These are phyloP conservation scores for Dasyurus viverrinus DNA, from an alignment of 2,113 vertebrate genomes.

Conservation along the genomic window DNA sequence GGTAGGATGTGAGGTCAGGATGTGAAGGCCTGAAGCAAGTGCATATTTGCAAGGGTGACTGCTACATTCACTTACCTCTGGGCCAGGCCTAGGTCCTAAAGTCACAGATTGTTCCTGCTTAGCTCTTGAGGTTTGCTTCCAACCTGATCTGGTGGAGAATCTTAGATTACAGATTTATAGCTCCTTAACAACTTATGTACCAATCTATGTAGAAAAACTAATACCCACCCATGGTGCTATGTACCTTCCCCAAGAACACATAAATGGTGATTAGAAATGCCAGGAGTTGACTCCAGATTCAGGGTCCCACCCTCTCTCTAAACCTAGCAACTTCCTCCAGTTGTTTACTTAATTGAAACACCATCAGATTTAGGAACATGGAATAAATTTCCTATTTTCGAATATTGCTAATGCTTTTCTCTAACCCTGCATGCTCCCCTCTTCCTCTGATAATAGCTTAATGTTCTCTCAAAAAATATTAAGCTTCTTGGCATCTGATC, in stretches of 20 bases:
- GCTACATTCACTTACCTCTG: background rate
- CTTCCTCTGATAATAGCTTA: slow-evolving; percentile 6
- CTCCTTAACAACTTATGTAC: background rate
- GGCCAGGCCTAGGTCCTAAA: background rate
- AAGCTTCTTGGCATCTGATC: slow-evolving; percentile 6
- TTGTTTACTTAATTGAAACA: background rate
- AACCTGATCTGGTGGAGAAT: background rate
- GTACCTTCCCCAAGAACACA: background rate
- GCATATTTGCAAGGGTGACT: background rate
- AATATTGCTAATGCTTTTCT: background rate
- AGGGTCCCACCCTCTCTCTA: background rate
- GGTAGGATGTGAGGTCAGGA: background rate
- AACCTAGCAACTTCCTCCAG: background rate
- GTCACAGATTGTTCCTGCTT: background rate
- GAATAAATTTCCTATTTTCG: background rate
- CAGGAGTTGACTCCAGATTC: background rate
- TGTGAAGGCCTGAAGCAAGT: background rate
- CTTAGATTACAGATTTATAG: background rate
- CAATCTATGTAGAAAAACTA: background rate
- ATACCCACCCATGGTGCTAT: background rate
- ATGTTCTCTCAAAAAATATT: slow-evolving; percentile 14
- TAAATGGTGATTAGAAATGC: background rate
- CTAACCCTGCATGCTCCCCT: background rate
- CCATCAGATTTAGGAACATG: background rate
- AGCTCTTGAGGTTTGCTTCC: background rate